Base-by-base conservation (phyloP, 1,140 invertebrate genomes). In the Cataglyphis hispanica region DNA sequence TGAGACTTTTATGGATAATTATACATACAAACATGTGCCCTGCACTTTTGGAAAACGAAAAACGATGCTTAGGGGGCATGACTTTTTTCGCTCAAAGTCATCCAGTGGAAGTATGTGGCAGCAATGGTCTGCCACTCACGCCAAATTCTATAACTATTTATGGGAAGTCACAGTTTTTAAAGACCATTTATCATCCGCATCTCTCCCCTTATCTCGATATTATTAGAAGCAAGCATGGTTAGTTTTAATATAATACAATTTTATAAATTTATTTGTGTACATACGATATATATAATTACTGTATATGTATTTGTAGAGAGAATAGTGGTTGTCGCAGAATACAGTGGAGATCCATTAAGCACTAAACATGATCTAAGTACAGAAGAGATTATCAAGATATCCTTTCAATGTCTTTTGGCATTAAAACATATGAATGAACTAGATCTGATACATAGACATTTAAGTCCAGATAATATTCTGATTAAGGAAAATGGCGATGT, bases 131-230 rank as follows among this genome's bases (percentile, higher is more conserved):
- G 46, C 99, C 99, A 0, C 95, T 99, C 13, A 99, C 99, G 2
- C 98, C 98, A 25, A 99, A 99, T 95, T 99, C 98, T 0, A 98
- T 99, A 76, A 98, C 98, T 80, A 99, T 99, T 92, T 96, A 98
- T 75, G 99, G 99, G 22, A 96, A 97, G 91, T 98, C 98, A 72
- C 98, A 99, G 93, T 95, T 96, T 66, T 95, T 99, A 2, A 98
- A 98, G 92, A 97, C 96, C 0, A 95, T 99, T 63, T 95, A 96
- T 81, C 98, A 99, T 95, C 96, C 96, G 10, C 96, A 98, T 96
- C 95, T 99, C 50, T 98, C 98, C 90, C 96, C 97, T 84, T 99
- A 99, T 95, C 95, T 99, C 11, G 98, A 99, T 95, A 97, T 99
- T 72, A 97, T 98, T 85, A 95, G 98, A 91, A 98, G 98, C 80